Percentiles rank a stretch among this genome's conserved stretches.
Conservation (phyloP, 1,140 invertebrate species). For the Ctenoplectra terminalis region DNA sequence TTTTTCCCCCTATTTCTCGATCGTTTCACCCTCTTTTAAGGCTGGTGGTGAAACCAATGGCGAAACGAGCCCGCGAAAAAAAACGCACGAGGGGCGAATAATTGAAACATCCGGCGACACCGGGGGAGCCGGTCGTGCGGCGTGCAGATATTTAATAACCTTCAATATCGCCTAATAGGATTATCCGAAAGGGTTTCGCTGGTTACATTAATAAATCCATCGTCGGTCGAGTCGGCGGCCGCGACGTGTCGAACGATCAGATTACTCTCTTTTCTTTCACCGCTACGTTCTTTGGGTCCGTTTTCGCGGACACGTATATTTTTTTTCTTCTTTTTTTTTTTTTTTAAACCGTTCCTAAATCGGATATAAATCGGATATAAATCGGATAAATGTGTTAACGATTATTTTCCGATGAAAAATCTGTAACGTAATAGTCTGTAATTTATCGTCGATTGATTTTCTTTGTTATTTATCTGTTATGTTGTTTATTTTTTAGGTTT, state of each 20-base stretch:
- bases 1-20: not conserved
- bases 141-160: slow-evolving; percentile 78
- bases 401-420: not conserved
- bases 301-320: not conserved
- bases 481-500: slow-evolving; percentile 82
- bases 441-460: slow-evolving; percentile 51
- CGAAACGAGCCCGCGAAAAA: not conserved
- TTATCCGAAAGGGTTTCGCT: slow-evolving; percentile 79
- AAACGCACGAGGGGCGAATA: slow-evolving; percentile 27
- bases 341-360: no score
- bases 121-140: not conserved
- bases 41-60: not conserved
- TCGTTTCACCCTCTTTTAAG: not conserved
- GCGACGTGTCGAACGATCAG: slow-evolving; percentile 54
- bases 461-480: slow-evolving; percentile 76
- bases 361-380: no score
- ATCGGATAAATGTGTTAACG: no score
- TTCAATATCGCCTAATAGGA: slow-evolving; percentile 79
- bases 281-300: not conserved
- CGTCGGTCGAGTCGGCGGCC: slow-evolving; percentile 38
- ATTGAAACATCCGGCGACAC: slow-evolving; percentile 63
- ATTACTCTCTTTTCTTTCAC: slow-evolving; percentile 38
- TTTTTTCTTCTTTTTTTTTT: no score
- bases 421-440: no score
- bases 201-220: slow-evolving; percentile 78